Evolutionary conservation across 2,797 vertebrate genomes (phyloP), one percentile per base, ranked within the genome.

Genomic region (Lepus townsendii): DNA sequence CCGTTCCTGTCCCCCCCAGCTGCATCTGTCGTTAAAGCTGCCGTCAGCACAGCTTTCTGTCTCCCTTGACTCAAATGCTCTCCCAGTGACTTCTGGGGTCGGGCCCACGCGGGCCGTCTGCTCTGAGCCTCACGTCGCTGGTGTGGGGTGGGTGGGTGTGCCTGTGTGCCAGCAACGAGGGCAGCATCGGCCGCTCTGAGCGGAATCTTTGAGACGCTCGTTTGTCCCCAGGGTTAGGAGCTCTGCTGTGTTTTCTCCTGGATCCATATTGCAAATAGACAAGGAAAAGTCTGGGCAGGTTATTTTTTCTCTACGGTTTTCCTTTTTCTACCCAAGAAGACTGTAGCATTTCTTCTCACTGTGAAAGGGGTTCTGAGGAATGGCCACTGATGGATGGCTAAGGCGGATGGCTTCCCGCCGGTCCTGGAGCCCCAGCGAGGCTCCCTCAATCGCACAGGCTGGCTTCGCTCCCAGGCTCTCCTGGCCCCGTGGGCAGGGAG

Each of bases 311-410:
- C 54, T 91, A 24, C 6, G 16, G 3, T 27, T 65, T 72, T 84
- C 42, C n/a, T n/a, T 72, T 90, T 73, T 73, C 22, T 27, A 9
- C 22, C 52, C 22, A 38, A 54, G 47, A 2, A 66, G 52, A 6
- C 10, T 19, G 4, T 5, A 19, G 7, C 42, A 3, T 63, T 83
- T 52, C 11, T 32, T 68, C 7, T 3, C 17, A 1, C 16, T 42
- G 30, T 42, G 20, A 32, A 52, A 60, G 3, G 14, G 22, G 52
- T 54, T n/a, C 6, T 26, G 50, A 2, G 32, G 11, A 68, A 20
- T 1, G 10, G 9, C 32, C 5, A 3, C 47, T 1, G 7, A 14
- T 7, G 2, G 2, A 0, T 0, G 1, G 13, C 42, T 42, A 42
- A 42, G 42, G 42, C 0, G 42, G 42, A 42, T 42, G 42, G 42